Evolutionary conservation across 2,113 vertebrate genomes (phyloP), one percentile per base, ranked within the genome.

Genomic region (Myotis lucifugus): DNA sequence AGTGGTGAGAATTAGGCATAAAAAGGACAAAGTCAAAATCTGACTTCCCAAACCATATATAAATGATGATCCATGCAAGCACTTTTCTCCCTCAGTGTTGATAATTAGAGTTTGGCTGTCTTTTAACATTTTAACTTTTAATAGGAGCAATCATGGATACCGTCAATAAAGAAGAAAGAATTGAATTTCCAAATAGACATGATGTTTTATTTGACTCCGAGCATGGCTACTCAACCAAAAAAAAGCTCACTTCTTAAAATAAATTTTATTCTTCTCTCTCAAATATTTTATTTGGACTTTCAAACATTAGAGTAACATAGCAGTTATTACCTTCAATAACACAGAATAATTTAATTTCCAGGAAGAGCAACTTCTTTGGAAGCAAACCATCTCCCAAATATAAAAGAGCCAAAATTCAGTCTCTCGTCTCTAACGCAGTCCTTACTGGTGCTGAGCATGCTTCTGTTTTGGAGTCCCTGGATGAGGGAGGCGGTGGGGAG

Each of bases 261-360:
- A 84, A 32, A 76, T 92, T 88, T 93, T 83, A 70, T 78, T 95
- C 69, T 91, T 94, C 34, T 32, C 40, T 70, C 52, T 92, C 81
- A 94, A n/a, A 73, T 93, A 85, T 93, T 97, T 94, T 96, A 88
- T 88, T 95, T 95, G 87, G 61, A 69, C 37, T 94, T 92, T 85
- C 54, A 95, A 74, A 90, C 88, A 66, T 94, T 85, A 90, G 64
- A 87, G 42, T 88, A 70, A 42, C 67, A 84, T 12, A 85, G 67
- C 40, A 52, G 32, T 85, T 42, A 87, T 96, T 87, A 73, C 46
- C 61, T 91, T 90, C 59, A 74, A 52, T 52, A 81, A 37, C 61
- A 81, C 34, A 84, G 86, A 88, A 78, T 90, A 61, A 79, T 34
- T 91, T 96, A 76, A 88, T 85, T 91, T 85, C n/a, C 19, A 73